Conservation (phyloP, 1,140 invertebrate genomes). For the Drosophila parabipectinata region DNA sequence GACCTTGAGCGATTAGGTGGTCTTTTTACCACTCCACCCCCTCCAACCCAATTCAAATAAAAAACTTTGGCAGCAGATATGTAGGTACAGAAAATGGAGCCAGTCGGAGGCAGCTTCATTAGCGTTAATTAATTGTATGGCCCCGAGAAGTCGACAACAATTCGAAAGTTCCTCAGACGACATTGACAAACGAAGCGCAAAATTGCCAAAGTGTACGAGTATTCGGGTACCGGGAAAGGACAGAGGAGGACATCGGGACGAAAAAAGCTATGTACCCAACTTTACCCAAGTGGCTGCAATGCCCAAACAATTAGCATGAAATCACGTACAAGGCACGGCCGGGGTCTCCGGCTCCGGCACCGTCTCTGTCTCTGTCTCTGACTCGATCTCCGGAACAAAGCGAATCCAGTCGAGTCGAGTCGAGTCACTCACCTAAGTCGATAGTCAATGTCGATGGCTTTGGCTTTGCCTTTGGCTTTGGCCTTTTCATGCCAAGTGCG, state of each 20-base stretch:
- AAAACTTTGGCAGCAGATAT: slow-evolving; percentile 45
- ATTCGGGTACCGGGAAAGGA: not conserved
- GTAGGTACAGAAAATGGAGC: not conserved
- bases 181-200: slow-evolving; percentile 78
- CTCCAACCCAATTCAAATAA: slow-evolving; percentile 34
- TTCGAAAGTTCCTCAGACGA: slow-evolving; percentile 54
- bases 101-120: slow-evolving; percentile 61
- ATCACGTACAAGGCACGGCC: slow-evolving; percentile 70
- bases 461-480: slow-evolving; percentile 49
- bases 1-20: slow-evolving; percentile 67
- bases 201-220: slow-evolving; percentile 53
- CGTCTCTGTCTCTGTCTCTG: slow-evolving; percentile 1
- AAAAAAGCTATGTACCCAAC: slow-evolving; percentile 18
- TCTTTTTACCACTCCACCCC: slow-evolving; percentile 30
- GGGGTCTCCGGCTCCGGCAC: slow-evolving; percentile 14
- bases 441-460: slow-evolving; percentile 61
- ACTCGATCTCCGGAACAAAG: slow-evolving; percentile 7
- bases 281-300: slow-evolving; percentile 34
- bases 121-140: slow-evolving; percentile 78
- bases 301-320: slow-evolving; percentile 66
- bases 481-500: slow-evolving; percentile 66
- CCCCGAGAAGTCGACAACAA: slow-evolving; percentile 55
- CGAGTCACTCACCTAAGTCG: slow-evolving; percentile 71
- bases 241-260: not conserved
- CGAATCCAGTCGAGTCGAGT: slow-evolving; percentile 17